These are phyloP conservation scores for Neogale vison DNA, from an alignment of 2,113 vertebrate genomes.

Conservation along the genomic window DNA sequence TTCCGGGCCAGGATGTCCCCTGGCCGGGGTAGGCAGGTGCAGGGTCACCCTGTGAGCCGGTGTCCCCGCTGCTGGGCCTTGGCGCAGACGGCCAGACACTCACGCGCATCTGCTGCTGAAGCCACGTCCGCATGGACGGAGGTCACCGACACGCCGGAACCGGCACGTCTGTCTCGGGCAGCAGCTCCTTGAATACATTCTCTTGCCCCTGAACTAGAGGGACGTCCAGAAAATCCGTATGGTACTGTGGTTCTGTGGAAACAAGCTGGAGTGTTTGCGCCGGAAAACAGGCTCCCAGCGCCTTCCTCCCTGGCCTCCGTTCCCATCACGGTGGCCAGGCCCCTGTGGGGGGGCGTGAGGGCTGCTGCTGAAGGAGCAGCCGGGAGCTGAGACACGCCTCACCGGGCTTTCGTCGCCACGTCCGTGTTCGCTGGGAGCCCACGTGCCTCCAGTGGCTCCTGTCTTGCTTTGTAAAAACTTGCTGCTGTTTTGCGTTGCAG, in stretches of 20 bases:
- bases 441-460: not conserved
- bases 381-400: rapidly evolving
- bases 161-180: not conserved
- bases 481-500: conserved; percentile 77
- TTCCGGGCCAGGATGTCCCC: rapidly evolving
- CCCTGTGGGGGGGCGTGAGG: not conserved
- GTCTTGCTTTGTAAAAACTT: rapidly evolving
- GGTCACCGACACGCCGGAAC: not conserved
- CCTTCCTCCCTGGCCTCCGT: not conserved
- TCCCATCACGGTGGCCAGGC: rapidly evolving
- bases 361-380: no score
- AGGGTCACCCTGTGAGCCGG: not conserved
- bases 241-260: no score
- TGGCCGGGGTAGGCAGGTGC: not conserved
- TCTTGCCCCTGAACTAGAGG: not conserved
- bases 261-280: not conserved
- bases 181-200: not conserved
- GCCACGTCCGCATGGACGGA: rapidly evolving
- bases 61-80: not conserved
- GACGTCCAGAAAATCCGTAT: no score
- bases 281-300: not conserved
- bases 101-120: not conserved
- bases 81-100: not conserved
- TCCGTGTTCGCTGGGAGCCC: rapidly evolving
- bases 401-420: rapidly evolving